Evolutionary conservation across 2,113 vertebrate species (phyloP).

Genomic region (Plecturocebus donacophilus): DNA sequence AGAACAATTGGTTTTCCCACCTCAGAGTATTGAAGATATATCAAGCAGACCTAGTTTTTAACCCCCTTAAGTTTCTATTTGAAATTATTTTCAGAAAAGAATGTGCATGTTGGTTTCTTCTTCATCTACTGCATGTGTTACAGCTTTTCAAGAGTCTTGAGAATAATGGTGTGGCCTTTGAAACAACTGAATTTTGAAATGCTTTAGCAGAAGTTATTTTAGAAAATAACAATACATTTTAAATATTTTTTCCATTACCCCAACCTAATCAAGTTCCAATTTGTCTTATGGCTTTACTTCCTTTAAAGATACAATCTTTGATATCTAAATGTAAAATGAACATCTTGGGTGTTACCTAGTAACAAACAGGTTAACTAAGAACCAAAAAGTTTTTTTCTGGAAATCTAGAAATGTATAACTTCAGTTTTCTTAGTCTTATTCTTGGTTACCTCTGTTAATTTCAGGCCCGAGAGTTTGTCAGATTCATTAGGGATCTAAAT

Average conservation of each 20-base stretch:
- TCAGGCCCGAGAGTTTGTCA: neutral
- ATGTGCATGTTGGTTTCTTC: slow-evolving; percentile 58
- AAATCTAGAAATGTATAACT: slow-evolving; percentile 19
- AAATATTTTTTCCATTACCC: neutral
- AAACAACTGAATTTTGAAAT: slow-evolving; percentile 49
- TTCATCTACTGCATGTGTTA: slow-evolving; percentile 13
- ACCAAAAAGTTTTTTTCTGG: neutral
- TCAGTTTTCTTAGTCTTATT: neutral
- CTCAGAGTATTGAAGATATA: neutral
- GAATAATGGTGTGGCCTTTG: slow-evolving; percentile 42
- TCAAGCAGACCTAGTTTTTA: neutral
- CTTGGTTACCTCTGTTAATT: slow-evolving; percentile 25
- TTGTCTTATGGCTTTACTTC: neutral
- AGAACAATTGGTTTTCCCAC: neutral
- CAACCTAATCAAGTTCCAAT: neutral
- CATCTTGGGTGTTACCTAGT: slow-evolving; percentile 32
- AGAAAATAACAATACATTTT: slow-evolving; percentile 23
- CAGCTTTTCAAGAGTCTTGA: slow-evolving; percentile 5
- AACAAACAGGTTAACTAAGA: slow-evolving; percentile 16
- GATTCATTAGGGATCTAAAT: slow-evolving; percentile 25
- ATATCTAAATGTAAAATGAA: slow-evolving; percentile 4
- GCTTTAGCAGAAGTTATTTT: slow-evolving; percentile 34
- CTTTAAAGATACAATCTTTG: neutral
- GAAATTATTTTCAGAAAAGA: slow-evolving; percentile 21
- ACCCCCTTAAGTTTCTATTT: neutral